phyloP scores from a whole-genome alignment of 2,113 vertebrate genomes.

The Bubo scandiacus region DNA sequence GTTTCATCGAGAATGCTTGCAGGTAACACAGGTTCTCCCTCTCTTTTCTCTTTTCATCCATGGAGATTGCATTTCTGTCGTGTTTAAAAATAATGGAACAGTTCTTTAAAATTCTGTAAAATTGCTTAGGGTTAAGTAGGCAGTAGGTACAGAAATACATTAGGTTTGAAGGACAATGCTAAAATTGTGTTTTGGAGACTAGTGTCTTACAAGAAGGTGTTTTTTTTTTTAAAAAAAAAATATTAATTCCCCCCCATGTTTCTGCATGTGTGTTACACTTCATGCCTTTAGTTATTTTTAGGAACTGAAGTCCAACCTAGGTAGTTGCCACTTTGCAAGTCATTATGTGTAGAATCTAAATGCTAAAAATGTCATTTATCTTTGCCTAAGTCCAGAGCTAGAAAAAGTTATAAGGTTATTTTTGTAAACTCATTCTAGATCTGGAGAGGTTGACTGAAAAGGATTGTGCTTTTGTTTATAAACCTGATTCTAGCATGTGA shows the following conservation, averaged over 20 bases:
- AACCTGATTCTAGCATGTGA: background rate
- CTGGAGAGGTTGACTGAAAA: background rate
- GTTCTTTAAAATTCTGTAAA: background rate
- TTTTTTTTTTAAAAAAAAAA: background rate
- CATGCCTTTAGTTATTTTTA: background rate
- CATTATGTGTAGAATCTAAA: background rate
- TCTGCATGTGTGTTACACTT: background rate
- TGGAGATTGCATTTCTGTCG: background rate
- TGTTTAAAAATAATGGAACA: background rate
- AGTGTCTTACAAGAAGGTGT: background rate
- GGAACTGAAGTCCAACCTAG: background rate
- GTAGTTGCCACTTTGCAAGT: background rate
- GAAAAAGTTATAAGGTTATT: background rate
- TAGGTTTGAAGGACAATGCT: background rate
- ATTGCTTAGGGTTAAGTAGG: background rate
- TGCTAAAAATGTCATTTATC: background rate
- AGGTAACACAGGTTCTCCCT: conserved; percentile 76
- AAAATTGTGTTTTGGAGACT: background rate
- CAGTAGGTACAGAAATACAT: background rate
- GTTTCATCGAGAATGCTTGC: conserved; percentile 95
- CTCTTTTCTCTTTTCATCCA: background rate
- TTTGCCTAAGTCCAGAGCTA: background rate
- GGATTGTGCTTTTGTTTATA: background rate
- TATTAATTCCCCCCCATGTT: background rate
- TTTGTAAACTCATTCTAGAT: background rate